Evolutionary conservation across 2,888 invertebrate genomes (phyloP).

Genomic region (Sarcophaga carnaria): DNA sequence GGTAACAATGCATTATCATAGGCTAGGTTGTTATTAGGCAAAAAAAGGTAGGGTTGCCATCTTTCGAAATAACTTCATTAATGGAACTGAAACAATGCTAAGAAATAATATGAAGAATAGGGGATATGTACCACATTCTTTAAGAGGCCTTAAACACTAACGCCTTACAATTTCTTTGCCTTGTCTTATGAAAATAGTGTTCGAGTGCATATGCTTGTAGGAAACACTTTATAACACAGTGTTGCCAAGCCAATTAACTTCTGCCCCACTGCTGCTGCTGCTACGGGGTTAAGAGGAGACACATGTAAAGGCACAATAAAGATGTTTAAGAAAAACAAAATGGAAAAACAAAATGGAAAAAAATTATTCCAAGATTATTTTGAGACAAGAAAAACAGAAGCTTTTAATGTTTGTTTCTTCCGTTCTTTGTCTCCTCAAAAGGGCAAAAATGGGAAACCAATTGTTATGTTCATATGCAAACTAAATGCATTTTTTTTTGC

Average conservation of each 20-base stretch:
- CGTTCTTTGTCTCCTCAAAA: too few species aligned
- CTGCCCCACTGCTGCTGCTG: conserved; percentile 60
- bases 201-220: neutral
- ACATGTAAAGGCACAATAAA: conserved; percentile 34
- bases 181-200: neutral
- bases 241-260: conserved; percentile 68
- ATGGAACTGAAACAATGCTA: too few species aligned
- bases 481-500: conserved; percentile 28
- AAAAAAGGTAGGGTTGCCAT: too few species aligned
- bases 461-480: neutral
- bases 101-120: too few species aligned
- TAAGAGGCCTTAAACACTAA: too few species aligned
- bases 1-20: too few species aligned
- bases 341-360: neutral
- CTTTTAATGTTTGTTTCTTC: conserved; percentile 37
- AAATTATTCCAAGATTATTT: neutral
- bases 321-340: conserved; percentile 12
- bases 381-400: conserved; percentile 35
- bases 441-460: neutral
- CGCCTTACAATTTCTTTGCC: too few species aligned
- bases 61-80: too few species aligned
- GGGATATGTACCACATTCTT: too few species aligned
- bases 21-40: too few species aligned
- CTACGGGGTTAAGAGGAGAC: conserved; percentile 42
- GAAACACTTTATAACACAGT: conserved; percentile 55